Evolutionary conservation across 1,140 invertebrate genomes (phyloP).

Genomic region (Calosoma granatense): DNA sequence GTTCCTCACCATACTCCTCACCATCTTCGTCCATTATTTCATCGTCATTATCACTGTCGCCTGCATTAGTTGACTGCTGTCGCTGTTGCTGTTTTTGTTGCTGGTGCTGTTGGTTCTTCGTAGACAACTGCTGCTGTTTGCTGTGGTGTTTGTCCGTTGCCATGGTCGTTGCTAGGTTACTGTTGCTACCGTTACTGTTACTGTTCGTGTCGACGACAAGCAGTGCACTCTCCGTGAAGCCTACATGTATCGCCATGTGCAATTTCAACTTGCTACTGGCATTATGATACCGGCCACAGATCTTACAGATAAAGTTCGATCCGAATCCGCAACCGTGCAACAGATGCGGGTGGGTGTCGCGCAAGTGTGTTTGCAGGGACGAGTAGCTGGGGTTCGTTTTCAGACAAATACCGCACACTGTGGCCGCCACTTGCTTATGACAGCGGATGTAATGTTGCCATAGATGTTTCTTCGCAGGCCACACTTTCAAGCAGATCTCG

Average conservation of each 20-base stretch:
- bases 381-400: conserved; percentile 43
- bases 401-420: conserved; percentile 49
- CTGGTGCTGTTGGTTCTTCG: no score
- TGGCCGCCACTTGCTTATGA: conserved; percentile 44
- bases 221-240: conserved; percentile 31
- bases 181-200: no score
- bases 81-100: no score
- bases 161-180: no score
- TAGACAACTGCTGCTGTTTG: no score
- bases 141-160: no score
- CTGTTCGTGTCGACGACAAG: no score
- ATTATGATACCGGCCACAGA: conserved; percentile 50
- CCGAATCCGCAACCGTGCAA: conserved; percentile 40
- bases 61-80: conserved; percentile 19
- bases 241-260: conserved; percentile 48
- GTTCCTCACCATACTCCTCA: conserved; percentile 16
- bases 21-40: conserved; percentile 14
- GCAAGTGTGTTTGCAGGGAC: conserved; percentile 42
- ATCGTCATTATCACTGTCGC: conserved; percentile 20
- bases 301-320: conserved; percentile 49
- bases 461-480: conserved; percentile 49
- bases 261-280: conserved; percentile 45
- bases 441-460: conserved; percentile 54
- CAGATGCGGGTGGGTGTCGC: conserved; percentile 38
- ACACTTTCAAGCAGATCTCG: conserved; percentile 48